Percentiles rank a stretch among this genome's conserved stretches.
phyloP scores from a whole-genome alignment of 2,888 invertebrate species.

The Bugula neritina region DNA sequence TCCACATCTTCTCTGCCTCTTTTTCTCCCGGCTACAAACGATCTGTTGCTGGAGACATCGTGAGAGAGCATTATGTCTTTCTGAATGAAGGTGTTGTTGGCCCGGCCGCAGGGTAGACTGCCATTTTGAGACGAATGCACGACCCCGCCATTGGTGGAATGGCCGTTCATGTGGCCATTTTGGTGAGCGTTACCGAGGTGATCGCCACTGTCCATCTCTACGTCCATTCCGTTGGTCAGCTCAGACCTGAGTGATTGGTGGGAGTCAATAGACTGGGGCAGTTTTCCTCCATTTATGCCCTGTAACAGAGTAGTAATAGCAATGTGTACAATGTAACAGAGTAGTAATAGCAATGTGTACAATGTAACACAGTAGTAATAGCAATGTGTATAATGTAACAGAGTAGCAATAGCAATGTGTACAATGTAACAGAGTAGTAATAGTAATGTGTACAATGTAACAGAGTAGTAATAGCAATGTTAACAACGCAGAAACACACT shows the following conservation, averaged over 20 bases:
- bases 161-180: neutral
- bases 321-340: too few species aligned
- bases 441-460: too few species aligned
- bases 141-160: neutral
- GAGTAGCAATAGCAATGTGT: too few species aligned
- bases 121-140: neutral
- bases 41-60: conserved; percentile 31
- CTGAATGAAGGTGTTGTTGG: conserved; percentile 28
- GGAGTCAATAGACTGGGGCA: conserved; percentile 28
- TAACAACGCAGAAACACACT: too few species aligned
- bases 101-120: too few species aligned
- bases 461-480: too few species aligned
- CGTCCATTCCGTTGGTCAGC: conserved; percentile 17
- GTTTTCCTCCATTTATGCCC: conserved; percentile 32
- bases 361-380: too few species aligned
- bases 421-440: too few species aligned
- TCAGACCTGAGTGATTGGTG: neutral
- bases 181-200: neutral
- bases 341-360: too few species aligned
- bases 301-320: conserved; percentile 28
- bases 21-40: conserved; percentile 38
- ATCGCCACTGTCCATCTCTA: conserved; percentile 32
- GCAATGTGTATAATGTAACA: too few species aligned
- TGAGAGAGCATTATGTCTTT: conserved; percentile 31
- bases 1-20: conserved; percentile 36